phyloP scores from a whole-genome alignment of 2,888 invertebrate species.

The Ommatoiulus sabulosus region DNA sequence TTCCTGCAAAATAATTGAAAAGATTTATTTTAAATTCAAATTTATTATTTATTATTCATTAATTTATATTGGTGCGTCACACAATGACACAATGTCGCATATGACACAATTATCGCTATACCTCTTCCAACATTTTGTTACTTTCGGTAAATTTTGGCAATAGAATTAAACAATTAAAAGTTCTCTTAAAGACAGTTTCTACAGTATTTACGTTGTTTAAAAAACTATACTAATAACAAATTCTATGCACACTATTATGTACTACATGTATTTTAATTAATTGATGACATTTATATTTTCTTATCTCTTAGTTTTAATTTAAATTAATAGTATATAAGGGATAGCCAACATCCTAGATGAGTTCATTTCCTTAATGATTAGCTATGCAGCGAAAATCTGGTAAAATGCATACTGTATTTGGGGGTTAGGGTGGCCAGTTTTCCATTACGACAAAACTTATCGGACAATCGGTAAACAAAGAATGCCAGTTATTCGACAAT shows the following conservation, averaged over 20 bases:
- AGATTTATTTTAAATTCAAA: neutral
- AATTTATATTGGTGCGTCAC: too few relatives aligned
- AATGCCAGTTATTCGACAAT: slow-evolving; percentile 1
- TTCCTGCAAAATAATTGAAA: neutral
- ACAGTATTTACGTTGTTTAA: too few relatives aligned
- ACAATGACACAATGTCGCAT: too few relatives aligned
- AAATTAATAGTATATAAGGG: neutral
- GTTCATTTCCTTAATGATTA: neutral
- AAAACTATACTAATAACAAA: too few relatives aligned
- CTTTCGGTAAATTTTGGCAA: too few relatives aligned
- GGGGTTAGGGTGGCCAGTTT: neutral
- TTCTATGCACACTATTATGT: too few relatives aligned
- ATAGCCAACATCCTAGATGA: too few relatives aligned
- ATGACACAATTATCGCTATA: too few relatives aligned
- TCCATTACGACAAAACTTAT: neutral
- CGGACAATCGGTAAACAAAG: neutral
- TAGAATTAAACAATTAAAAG: too few relatives aligned
- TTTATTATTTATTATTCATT: neutral
- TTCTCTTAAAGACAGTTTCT: too few relatives aligned
- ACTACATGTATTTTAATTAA: neutral
- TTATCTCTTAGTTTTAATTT: neutral
- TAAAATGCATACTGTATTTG: neutral
- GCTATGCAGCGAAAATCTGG: neutral
- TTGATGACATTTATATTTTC: neutral
- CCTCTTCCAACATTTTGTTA: too few relatives aligned